A percentile compares a stretch with the other conserved stretches of the same genome.
phyloP scores from a whole-genome alignment of 2,113 vertebrate species.

The Ictalurus punctatus region DNA sequence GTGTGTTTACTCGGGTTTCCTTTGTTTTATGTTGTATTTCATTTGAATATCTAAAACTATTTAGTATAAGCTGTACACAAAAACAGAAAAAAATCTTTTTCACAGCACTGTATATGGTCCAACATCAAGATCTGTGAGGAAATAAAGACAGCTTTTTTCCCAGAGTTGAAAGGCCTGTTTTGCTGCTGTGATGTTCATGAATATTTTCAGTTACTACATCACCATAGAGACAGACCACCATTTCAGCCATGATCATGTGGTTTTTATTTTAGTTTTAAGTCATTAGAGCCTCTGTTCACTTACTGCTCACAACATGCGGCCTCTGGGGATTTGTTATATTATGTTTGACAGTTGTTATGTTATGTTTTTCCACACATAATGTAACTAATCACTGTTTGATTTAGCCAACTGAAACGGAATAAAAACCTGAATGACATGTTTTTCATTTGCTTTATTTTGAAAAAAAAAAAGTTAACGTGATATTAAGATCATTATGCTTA shows the following conservation, averaged over 20 bases:
- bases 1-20: too few species aligned
- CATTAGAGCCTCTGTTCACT: background rate
- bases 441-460: background rate
- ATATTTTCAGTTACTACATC: slow-evolving; percentile 48
- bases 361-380: background rate
- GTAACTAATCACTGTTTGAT: background rate
- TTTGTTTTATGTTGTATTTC: too few species aligned
- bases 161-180: background rate
- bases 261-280: background rate
- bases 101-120: background rate
- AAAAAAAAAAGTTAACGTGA: background rate
- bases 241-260: background rate
- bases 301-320: background rate
- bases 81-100: too few species aligned
- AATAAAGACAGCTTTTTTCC: background rate
- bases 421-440: background rate
- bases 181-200: slow-evolving; percentile 21
- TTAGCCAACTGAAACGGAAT: background rate
- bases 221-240: slow-evolving; percentile 39
- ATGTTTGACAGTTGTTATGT: background rate
- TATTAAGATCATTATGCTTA: background rate
- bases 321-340: too few species aligned
- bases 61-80: too few species aligned
- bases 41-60: too few species aligned
- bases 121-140: background rate